Percentiles rank a stretch among this genome's conserved stretches.
phyloP scores from a whole-genome alignment of 2,113 vertebrate species.

The Tyto alba region DNA sequence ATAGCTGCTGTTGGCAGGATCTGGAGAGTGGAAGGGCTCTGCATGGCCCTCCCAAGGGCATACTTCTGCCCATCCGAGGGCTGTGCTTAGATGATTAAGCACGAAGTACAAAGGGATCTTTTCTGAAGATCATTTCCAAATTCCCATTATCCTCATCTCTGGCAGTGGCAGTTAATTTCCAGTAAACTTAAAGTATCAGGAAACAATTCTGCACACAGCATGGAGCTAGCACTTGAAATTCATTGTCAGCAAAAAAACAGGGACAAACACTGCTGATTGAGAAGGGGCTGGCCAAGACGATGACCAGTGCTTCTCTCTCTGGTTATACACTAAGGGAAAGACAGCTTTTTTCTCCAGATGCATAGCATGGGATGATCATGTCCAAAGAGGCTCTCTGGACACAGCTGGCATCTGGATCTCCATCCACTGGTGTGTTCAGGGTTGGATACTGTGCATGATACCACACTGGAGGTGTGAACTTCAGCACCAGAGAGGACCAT shows the following conservation, averaged over 20 bases:
- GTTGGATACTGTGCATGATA: neutral
- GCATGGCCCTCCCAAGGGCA: fast-evolving
- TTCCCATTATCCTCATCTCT: neutral
- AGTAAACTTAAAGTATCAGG: neutral
- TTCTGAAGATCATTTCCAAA: neutral
- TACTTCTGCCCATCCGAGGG: fast-evolving
- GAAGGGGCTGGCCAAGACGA: neutral
- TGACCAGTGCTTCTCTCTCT: neutral
- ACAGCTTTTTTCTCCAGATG: neutral
- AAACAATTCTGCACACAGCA: neutral
- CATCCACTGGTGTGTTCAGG: neutral
- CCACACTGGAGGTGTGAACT: neutral
- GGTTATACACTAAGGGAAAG: neutral
- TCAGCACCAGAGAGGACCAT: neutral
- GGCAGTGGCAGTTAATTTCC: neutral
- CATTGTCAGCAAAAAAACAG: neutral
- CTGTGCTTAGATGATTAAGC: neutral
- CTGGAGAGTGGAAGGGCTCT: neutral
- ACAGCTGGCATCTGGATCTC: neutral
- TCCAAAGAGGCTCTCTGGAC: neutral
- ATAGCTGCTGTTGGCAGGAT: neutral
- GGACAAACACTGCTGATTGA: neutral
- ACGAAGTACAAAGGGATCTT: neutral
- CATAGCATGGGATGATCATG: neutral
- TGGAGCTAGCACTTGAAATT: neutral